Evolutionary conservation across 2,888 invertebrate genomes (phyloP), one percentile per base, ranked within the genome.

Genomic region (Platycnemis pennipes): DNA sequence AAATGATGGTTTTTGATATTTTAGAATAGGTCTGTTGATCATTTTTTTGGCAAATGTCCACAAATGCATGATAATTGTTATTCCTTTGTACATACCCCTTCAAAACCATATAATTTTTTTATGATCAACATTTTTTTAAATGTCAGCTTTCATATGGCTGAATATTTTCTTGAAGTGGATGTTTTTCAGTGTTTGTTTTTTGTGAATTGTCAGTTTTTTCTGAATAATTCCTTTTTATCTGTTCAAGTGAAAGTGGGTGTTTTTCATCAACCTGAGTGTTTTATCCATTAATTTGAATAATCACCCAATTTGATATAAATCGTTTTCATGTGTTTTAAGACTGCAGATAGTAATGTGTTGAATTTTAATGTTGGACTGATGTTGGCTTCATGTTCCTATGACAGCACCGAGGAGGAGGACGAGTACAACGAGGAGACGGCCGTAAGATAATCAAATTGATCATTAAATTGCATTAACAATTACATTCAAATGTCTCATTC

Each of bases 391-490:
- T 94, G 94, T 94, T 94, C 94, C 94, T 53, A 87, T 63, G 13
- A 13, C 94, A 94, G 94, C 94, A 56, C 94, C 46, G 94, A 94
- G 87, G 94, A 94, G 86, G 94, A 94, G 94, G 94, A 94, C 22
- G 87, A 87, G 87, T 86, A n/a, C 87, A 86, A 53, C 44, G 94
- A 49, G 88, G 86, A 94, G 31, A 87, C 94, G 37, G 94, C 94
- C 31, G 94, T 94, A 94, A 94, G 94, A 94, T 56, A 56, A 63
- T 49, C 31, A 56, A 53, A 31, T 94, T 94, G 77, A 31, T 37
- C 53, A 63, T 37, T 44, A 26, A 42, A 53, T 63, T 56, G 37
- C 91, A 63, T 91, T 91, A 56, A 44, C 69, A 63, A 31, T 53
- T n/a, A 31, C 56, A n/a, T 44, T 69, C 44, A 56, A 77, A 77